These are phyloP conservation scores for Oopsacas minuta DNA, from an alignment of 37 sponge, comb jelly and placozoan species.

Conservation along the genomic window DNA sequence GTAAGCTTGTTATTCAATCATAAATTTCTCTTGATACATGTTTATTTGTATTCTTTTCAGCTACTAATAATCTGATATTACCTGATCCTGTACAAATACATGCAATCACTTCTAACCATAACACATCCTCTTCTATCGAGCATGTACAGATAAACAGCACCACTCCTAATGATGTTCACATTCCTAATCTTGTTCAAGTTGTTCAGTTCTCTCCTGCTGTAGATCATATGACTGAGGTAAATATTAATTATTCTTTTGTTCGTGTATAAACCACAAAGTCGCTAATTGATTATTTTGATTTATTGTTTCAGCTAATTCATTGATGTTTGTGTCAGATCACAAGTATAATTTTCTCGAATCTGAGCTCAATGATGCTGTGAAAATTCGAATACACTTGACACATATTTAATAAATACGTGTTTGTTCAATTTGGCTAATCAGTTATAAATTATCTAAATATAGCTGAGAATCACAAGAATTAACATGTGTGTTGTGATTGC, in stretches of 20 bases:
- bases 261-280: background rate
- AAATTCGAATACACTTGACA: background rate
- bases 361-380: background rate
- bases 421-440: too few species aligned
- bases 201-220: constrained; percentile 10
- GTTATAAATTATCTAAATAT: too few species aligned
- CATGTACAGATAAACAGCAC: background rate
- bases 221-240: background rate
- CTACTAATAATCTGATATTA: background rate
- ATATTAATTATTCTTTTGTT: background rate
- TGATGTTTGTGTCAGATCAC: too few species aligned
- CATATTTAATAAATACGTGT: background rate
- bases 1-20: background rate
- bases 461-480: too few species aligned
- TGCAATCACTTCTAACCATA: background rate
- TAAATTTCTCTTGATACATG: background rate
- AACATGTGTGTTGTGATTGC: background rate
- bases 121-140: background rate
- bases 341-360: too few species aligned
- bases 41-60: background rate
- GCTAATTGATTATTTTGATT: too few species aligned
- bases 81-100: background rate
- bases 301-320: too few species aligned
- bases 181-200: background rate
- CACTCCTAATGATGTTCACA: background rate